phyloP scores from a whole-genome alignment of 1,140 invertebrate genomes.

The Heterodera carotae region DNA sequence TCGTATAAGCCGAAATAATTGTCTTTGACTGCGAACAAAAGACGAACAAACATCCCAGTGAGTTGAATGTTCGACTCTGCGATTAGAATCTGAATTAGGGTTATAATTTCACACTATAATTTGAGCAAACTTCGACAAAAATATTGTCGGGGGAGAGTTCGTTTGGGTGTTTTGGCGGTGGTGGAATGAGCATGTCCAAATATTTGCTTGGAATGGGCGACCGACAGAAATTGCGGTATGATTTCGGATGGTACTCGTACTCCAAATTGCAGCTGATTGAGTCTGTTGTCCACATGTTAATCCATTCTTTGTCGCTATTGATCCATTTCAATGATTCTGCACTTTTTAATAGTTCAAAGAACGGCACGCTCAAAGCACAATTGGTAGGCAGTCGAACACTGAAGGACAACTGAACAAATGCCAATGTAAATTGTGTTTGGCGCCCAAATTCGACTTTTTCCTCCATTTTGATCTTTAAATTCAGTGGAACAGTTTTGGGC shows the following conservation, averaged over 20 bases:
- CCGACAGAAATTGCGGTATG: conserved; percentile 9
- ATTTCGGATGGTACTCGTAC: conserved; percentile 55
- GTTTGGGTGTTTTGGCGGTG: conserved; percentile 20
- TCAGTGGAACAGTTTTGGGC: conserved; percentile 46
- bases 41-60: conserved; percentile 51
- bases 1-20: conserved; percentile 63
- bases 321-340: neutral
- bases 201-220: conserved; percentile 49
- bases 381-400: neutral
- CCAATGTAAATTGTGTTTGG: neutral
- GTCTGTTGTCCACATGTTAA: conserved; percentile 60
- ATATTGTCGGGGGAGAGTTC: conserved; percentile 42
- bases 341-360: neutral
- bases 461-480: conserved; percentile 52
- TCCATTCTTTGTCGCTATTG: conserved; percentile 41
- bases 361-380: neutral
- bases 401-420: conserved; percentile 5
- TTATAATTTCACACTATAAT: neutral
- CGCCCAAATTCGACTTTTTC: conserved; percentile 46
- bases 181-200: conserved; percentile 38
- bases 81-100: conserved; percentile 36
- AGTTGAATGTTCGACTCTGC: conserved; percentile 53
- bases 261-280: conserved; percentile 48
- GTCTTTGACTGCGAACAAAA: conserved; percentile 58
- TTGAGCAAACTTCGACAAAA: conserved; percentile 10